These are phyloP conservation scores for Lucifuga dentata DNA, from an alignment of 2,113 vertebrate species.

Conservation along the genomic window DNA sequence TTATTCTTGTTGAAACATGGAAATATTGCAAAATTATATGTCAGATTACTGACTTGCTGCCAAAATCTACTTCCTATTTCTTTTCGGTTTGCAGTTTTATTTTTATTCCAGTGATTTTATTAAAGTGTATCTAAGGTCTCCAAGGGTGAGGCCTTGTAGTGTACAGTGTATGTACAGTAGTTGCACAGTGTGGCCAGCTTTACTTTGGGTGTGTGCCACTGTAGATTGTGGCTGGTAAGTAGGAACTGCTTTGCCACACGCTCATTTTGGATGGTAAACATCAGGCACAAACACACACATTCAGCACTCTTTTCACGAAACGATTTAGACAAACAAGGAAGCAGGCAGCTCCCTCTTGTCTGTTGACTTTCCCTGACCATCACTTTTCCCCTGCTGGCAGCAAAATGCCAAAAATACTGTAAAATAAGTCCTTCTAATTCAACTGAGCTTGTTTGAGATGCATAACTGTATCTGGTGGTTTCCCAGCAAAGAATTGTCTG, in stretches of 20 bases:
- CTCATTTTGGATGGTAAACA: slow-evolving; percentile 80
- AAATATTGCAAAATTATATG: slow-evolving; percentile 37
- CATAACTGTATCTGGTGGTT: slow-evolving; percentile 14
- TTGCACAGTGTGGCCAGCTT: slow-evolving; percentile 70
- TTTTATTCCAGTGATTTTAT: slow-evolving; percentile 54
- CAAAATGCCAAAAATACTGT: slow-evolving; percentile 65
- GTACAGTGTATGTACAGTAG: slow-evolving; percentile 62
- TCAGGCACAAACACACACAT: slow-evolving; percentile 77
- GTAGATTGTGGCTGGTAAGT: slow-evolving; percentile 70
- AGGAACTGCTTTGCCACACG: slow-evolving; percentile 62
- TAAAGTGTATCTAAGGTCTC: slow-evolving; percentile 50
- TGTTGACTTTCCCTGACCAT: slow-evolving; percentile 76
- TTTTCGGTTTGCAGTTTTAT: slow-evolving; percentile 42
- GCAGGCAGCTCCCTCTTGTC: slow-evolving; percentile 64
- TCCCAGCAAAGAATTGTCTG: slow-evolving; percentile 51
- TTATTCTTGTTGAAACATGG: slow-evolving; percentile 43
- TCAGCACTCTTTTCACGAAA: slow-evolving; percentile 72
- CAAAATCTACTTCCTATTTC: slow-evolving; percentile 58
- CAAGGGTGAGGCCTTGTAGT: slow-evolving; percentile 42
- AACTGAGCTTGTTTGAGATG: slow-evolving; percentile 49
- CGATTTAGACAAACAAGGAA: slow-evolving; percentile 74
- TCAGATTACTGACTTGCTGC: slow-evolving; percentile 22
- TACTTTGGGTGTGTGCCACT: slow-evolving; percentile 71
- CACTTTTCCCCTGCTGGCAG: slow-evolving; percentile 62
- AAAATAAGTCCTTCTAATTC: slow-evolving; percentile 57